These are phyloP conservation scores for Corythornis vintsioides DNA, from an alignment of 2,113 vertebrate genomes.

Conservation along the genomic window DNA sequence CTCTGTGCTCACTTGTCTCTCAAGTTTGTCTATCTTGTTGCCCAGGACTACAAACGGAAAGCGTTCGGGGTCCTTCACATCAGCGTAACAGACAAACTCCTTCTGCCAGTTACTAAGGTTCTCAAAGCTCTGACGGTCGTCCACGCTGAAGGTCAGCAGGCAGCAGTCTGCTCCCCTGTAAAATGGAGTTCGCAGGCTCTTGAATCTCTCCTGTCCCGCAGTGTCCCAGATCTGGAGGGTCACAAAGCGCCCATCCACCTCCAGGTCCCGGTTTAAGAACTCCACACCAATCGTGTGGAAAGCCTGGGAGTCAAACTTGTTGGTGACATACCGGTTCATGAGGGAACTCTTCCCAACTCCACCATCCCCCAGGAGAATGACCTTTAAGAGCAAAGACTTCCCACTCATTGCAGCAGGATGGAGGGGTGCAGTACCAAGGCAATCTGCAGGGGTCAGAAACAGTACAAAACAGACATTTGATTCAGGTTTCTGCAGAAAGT, in stretches of 20 bases:
- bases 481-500: background rate
- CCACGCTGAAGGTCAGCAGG: slow-evolving; percentile 95
- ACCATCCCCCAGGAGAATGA: slow-evolving; percentile 94
- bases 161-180: slow-evolving; percentile 97
- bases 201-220: slow-evolving; percentile 95
- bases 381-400: slow-evolving; percentile 93
- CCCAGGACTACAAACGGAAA: slow-evolving; percentile 97
- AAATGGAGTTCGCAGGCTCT: slow-evolving; percentile 94
- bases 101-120: slow-evolving; percentile 95
- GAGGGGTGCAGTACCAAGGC: background rate
- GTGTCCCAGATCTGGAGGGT: slow-evolving; percentile 99
- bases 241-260: slow-evolving; percentile 93
- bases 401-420: slow-evolving; percentile 84
- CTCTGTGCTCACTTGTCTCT: slow-evolving; percentile 87
- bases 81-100: slow-evolving; percentile 95
- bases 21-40: slow-evolving; percentile 92
- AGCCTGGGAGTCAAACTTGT: slow-evolving; percentile 96
- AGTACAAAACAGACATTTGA: slow-evolving; percentile 16
- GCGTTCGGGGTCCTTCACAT: slow-evolving; percentile 88
- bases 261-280: slow-evolving; percentile 95
- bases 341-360: slow-evolving; percentile 97
- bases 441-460: slow-evolving; percentile 64
- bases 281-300: slow-evolving; percentile 98
- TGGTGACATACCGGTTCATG: slow-evolving; percentile 97
- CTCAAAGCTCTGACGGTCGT: slow-evolving; percentile 94